Base-by-base conservation (phyloP, 2,888 invertebrate genomes). In the Macropis europaea region DNA sequence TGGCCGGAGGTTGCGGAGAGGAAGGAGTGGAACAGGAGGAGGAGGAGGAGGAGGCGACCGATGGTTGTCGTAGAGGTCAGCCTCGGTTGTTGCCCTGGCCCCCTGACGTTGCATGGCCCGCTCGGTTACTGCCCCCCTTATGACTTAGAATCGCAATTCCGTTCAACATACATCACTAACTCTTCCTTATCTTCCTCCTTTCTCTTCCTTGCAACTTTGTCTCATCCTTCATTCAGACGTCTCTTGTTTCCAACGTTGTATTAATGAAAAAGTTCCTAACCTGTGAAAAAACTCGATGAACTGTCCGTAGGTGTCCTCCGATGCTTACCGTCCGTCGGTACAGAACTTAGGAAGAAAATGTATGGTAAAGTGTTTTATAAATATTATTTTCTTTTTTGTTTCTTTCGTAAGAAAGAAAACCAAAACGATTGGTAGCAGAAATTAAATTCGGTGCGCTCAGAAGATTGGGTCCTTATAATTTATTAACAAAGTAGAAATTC, bases 81-180 rank as follows among this genome's bases (percentile, higher is more conserved):
- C 84, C 47, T 80, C 85, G 87, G 87, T 87, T 87, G 85, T 87
- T 87, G 87, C 86, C 83, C 86, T 77, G 77, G 73, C 76, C 66
- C 70, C 60, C 63, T 68, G 71, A 73, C 67, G 71, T 57, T 50
- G 71, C 79, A 74, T 77, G 64, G 75, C 74, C 74, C 60, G 74
- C 68, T 66, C 77, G 75, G 77, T 68, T 79, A 54, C 67, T 68
- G 63, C 42, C 30, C 62, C 61, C 47, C 66, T 61, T 59, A 53
- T 42, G 64, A 38, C 50, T 59, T 70, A 70, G 69, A 78, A 78
- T 76, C 56, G 68, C 68, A 61, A 70, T 78, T 78, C 73, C 63
- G 59, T 66, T 71, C 56, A 48, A 59, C 76, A 34, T 47, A 48
- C 60, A 47, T 38, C 54, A 34, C 38, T 48, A n/a, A 36, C 42